These are phyloP conservation scores for Trichomalopsis sarcophagae DNA, from an alignment of 1,140 invertebrate genomes.

Conservation along the genomic window DNA sequence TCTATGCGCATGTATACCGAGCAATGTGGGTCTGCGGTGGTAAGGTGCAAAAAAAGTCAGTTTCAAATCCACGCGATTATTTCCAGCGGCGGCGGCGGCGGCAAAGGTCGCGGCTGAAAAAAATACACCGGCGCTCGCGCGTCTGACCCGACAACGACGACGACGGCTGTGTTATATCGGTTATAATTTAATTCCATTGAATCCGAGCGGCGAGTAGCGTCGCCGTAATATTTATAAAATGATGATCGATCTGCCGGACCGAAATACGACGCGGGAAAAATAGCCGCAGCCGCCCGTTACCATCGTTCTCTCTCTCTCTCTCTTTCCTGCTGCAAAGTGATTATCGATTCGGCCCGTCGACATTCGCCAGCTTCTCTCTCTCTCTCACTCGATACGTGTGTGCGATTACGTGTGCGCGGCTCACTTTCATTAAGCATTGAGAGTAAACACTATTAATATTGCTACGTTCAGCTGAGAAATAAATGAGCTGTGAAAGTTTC, in stretches of 20 bases:
- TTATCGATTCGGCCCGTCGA: constrained; percentile 25
- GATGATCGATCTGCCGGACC: constrained; percentile 16
- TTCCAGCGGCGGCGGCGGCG: background rate
- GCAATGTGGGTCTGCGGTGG: no score
- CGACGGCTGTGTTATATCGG: background rate
- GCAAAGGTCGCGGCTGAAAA: background rate
- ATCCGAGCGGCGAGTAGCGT: background rate
- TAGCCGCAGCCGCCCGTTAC: background rate
- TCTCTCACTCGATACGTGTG: background rate
- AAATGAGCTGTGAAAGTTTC: constrained; percentile 8
- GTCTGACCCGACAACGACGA: background rate
- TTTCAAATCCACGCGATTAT: background rate
- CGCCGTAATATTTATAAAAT: constrained; percentile 38
- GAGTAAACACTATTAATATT: constrained; percentile 42
- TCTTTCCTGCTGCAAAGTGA: no score
- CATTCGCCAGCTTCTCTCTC: constrained; percentile 3
- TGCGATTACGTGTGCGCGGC: background rate
- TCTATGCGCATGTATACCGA: no score
- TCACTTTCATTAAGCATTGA: constrained; percentile 20
- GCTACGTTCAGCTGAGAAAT: background rate
- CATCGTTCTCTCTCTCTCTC: background rate
- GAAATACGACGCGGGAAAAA: constrained; percentile 34
- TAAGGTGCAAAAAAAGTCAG: no score
- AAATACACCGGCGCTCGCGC: background rate
- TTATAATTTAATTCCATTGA: constrained; percentile 39